Evolutionary conservation across 2,113 vertebrate species (phyloP).

Genomic region (Fulica atra): DNA sequence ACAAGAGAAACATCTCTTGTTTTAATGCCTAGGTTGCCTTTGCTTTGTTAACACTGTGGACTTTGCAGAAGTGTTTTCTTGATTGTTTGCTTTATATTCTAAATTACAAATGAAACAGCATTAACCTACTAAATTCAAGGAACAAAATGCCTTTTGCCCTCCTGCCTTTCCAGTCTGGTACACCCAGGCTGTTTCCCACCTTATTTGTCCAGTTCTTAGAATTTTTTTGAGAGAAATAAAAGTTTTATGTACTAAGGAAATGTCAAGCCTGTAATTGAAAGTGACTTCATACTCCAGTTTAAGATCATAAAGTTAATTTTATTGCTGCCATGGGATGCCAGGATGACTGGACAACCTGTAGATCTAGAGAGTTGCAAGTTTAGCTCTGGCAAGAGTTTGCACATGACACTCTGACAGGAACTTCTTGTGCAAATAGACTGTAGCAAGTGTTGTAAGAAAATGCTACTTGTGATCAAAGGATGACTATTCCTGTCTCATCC

Average conservation of each 20-base stretch:
- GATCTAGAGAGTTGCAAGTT: not conserved
- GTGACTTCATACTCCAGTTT: not conserved
- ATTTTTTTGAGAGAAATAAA: not conserved
- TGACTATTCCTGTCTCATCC: not conserved
- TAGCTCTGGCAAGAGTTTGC: not conserved
- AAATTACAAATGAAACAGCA: not conserved
- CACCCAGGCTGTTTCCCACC: not conserved
- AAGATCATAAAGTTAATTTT: not conserved
- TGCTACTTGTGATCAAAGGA: not conserved
- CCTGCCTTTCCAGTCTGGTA: not conserved
- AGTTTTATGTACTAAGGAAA: not conserved
- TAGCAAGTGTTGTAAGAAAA: not conserved
- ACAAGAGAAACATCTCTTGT: not conserved
- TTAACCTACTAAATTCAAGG: not conserved
- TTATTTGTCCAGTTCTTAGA: not conserved
- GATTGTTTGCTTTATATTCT: not conserved
- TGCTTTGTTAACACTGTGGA: not conserved
- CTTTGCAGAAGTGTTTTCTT: not conserved
- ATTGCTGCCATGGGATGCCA: not conserved
- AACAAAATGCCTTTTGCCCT: not conserved
- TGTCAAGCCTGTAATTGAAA: not conserved
- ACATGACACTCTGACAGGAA: accelerated
- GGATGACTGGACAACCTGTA: not conserved
- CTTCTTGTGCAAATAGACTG: not conserved
- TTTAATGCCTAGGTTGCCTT: not conserved